Base-by-base conservation (phyloP, 2,113 vertebrate genomes). In the human region DNA sequence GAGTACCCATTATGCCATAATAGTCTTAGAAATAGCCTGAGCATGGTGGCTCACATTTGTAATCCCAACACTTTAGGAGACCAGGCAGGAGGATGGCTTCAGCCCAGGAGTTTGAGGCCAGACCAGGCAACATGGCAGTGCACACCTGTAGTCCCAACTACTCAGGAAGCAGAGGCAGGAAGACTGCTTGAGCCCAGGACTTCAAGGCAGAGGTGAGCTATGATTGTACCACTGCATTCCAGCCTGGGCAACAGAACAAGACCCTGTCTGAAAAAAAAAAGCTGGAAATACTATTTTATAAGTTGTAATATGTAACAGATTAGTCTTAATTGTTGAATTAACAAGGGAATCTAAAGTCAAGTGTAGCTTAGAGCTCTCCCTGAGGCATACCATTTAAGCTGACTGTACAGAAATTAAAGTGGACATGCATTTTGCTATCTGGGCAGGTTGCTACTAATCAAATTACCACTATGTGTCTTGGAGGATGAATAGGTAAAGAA, bases 401-500 rank as follows among this genome's bases (percentile, higher is more conserved):
- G 45, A 52, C 40, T 75, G 0, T 18, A 14, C 3, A 75, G 86
- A 45, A 81, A 83, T 20, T 25, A 9, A 57, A 89, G 43, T 66
- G 30, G 38, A 14, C 16, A 43, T 30, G 22, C 14, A 25, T 87
- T 70, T 73, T 73, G 61, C 35, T 43, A 5, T 78, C 30, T 50
- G 14, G 27, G 61, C 22, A 93, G 52, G 66, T 70, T 45, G 55
- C 32, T 92, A 7, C 72, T 35, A 50, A 32, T 57, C 43, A 52
- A 6, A 92, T 35, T 83, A 70, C 14, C 12, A 14, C 82, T 14
- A 0, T 86, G 30, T 4, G 17, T 61, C 50, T 89, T 68, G 8
- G 52, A 96, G 27, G 75, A 38, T 87, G 50, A 90, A 30, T 17
- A 52, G 32, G 72, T 59, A 27, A 95, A 94, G 76, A 95, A 83